Base-by-base conservation (phyloP, 2,797 vertebrate genomes). In the Heteromormyrus szaboi region DNA sequence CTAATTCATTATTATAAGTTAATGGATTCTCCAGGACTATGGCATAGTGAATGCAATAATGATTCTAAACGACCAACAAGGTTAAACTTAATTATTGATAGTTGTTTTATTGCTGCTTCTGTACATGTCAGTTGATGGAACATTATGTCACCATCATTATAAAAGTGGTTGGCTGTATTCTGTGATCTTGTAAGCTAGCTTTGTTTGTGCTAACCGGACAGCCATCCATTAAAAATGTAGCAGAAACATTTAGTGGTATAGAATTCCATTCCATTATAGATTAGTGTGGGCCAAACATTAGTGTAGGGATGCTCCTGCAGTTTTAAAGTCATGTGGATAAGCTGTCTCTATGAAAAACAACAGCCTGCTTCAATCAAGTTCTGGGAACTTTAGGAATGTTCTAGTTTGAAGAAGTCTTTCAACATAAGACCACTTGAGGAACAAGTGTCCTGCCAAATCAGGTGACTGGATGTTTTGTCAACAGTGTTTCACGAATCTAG, bases 21-120 rank as follows among this genome's bases (percentile, higher is more conserved):
- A 95, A 95, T 95, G 94, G 92, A 93, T 95, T 92, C 90, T 90
- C 91, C 94, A 96, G 93, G 88, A 93, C 90, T 89, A 90, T 72
- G 12, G 88, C 11, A 89, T 89, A 91, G 81, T 56, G 89, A 89
- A 33, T 91, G 48, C 81, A 59, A n/a, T 33, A 88, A 29, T 89
- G 83, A 85, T 72, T 29, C 90, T 84, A 90, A 89, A 87, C 46
- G 87, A 54, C 41, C 88, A 89, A 90, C 88, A 19, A 89, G 88
- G 87, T 84, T 50, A 33, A 41, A 56, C 53, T 56, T 56, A 53
- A 81, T 22, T 62, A 85, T 44, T 46, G 41, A 19, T 88, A 59
- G 53, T 81, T 56, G 12, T 50, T 48, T 85, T 65, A 85, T 7
- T 86, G 62, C 50, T 72, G 68, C 83, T 88, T 51, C 56, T 46